phyloP scores from a whole-genome alignment of 2,888 invertebrate genomes.

The Gasteruption jaculator region DNA sequence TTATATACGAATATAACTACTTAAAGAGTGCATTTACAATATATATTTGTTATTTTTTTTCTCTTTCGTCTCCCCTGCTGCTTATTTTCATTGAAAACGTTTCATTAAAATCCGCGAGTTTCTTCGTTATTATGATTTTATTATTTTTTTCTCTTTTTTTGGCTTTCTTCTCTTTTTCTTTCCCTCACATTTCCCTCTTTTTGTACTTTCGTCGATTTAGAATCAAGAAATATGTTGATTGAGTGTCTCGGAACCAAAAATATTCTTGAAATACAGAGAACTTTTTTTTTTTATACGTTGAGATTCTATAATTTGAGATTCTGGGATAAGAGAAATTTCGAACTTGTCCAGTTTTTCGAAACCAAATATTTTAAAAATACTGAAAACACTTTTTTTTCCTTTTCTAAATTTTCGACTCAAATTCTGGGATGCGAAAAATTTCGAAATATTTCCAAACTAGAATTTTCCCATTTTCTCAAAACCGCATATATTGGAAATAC shows the following conservation, averaged over 20 bases:
- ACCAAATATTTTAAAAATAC: too few relatives aligned
- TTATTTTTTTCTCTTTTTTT: conserved; percentile 2
- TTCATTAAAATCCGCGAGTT: neutral
- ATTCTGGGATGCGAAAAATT: too few relatives aligned
- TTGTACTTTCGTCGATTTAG: conserved; percentile 8
- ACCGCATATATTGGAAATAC: too few relatives aligned
- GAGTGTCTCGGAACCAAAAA: conserved; percentile 4
- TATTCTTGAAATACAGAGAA: conserved; percentile 11
- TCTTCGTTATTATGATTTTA: neutral
- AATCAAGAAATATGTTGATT: conserved; percentile 1
- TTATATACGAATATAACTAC: too few relatives aligned
- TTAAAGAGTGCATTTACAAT: conserved; percentile 45
- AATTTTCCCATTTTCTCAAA: too few relatives aligned
- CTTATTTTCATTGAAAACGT: conserved; percentile 3
- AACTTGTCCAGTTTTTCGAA: too few relatives aligned
- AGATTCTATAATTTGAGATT: conserved; percentile 14
- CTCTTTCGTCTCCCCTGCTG: conserved; percentile 22
- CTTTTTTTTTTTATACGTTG: conserved; percentile 14
- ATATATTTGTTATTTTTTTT: conserved; percentile 32
- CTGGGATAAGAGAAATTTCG: too few relatives aligned
- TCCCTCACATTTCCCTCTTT: too few relatives aligned
- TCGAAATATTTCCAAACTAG: too few relatives aligned
- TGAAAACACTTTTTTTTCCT: too few relatives aligned
- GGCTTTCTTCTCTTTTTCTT: too few relatives aligned
- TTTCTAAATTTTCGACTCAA: too few relatives aligned